Evolutionary conservation across 2,113 vertebrate species (phyloP), one percentile per base, ranked within the genome.

Genomic region (Geococcyx californianus): DNA sequence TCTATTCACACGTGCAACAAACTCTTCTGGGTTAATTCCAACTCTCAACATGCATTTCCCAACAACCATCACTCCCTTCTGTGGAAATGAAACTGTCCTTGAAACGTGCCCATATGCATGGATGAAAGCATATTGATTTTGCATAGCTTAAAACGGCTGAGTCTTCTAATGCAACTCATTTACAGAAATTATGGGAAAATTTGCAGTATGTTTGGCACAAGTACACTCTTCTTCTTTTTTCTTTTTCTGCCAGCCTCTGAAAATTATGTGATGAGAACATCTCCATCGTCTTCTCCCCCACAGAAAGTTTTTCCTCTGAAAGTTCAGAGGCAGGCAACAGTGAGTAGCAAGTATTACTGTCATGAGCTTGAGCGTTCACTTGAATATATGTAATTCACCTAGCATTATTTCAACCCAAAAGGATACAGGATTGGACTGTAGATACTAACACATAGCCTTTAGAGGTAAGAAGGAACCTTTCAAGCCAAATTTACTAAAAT

Each of bases 61-160:
- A 81, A 11, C 34, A n/a, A 62, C 54, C 26, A 40, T 64, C 40
- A 77, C 11, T 16, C 25, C 10, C 8, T 34, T 81, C 33, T 16
- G 24, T 89, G 21, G 70, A 90, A 88, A 87, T 40, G 6, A 87
- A 84, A n/a, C 78, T 83, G 73, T 66, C 87, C 95, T 95, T 95
- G 76, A 93, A 79, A 86, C 3, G 6, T 94, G 52, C 60, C 97
- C 23, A 5, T 90, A 84, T 87, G 90, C 67, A 60, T 40, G 5
- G 69, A 73, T 74, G 73, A 58, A 17, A 95, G 58, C 67, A 64
- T 93, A 95, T 96, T 81, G 95, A 95, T 96, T 96, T 78, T 86
- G 56, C 40, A 21, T 94, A 84, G 92, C 68, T 92, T 79, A 64
- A 49, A 84, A 67, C 0, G 12, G 16, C 4, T 93, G 75, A 44